Percentiles rank a stretch among this genome's conserved stretches.
These are phyloP conservation scores for Phalacrocorax brasilianus DNA, from an alignment of 2,113 vertebrate species.

Conservation along the genomic window DNA sequence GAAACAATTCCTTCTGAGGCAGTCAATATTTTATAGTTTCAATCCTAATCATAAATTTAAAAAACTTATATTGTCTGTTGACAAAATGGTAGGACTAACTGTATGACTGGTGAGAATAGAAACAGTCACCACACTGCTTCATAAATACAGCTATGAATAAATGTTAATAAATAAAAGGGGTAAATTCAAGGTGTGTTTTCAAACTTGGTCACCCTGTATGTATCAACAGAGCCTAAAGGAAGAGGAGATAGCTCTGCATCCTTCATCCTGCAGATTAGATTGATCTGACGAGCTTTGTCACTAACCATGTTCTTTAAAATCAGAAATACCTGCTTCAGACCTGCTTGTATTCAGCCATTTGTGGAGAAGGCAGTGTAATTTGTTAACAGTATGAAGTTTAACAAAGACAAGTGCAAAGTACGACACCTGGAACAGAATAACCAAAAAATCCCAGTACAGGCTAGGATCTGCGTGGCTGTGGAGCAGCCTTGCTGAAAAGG, in stretches of 20 bases:
- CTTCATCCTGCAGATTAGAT: not conserved
- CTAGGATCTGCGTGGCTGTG: rapidly evolving
- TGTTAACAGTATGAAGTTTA: not conserved
- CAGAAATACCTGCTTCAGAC: not conserved
- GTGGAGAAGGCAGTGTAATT: not conserved
- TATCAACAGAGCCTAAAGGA: not conserved
- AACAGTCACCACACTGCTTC: not conserved
- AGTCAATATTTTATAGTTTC: not conserved
- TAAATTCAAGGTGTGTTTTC: not conserved
- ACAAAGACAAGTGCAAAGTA: not conserved
- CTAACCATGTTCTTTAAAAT: not conserved
- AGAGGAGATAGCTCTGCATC: not conserved
- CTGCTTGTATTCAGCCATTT: not conserved
- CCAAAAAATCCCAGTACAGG: not conserved
- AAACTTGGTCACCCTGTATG: not conserved
- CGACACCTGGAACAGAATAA: not conserved
- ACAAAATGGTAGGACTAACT: not conserved
- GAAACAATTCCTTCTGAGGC: not conserved
- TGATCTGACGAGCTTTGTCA: not conserved
- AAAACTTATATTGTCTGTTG: not conserved
- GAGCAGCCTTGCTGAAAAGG: not conserved
- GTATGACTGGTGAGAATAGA: not conserved
- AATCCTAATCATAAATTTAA: not conserved
- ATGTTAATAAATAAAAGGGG: not conserved
- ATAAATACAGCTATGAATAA: not conserved